phyloP scores from a whole-genome alignment of 2,797 vertebrate genomes.

The Peromyscus nudipes region DNA sequence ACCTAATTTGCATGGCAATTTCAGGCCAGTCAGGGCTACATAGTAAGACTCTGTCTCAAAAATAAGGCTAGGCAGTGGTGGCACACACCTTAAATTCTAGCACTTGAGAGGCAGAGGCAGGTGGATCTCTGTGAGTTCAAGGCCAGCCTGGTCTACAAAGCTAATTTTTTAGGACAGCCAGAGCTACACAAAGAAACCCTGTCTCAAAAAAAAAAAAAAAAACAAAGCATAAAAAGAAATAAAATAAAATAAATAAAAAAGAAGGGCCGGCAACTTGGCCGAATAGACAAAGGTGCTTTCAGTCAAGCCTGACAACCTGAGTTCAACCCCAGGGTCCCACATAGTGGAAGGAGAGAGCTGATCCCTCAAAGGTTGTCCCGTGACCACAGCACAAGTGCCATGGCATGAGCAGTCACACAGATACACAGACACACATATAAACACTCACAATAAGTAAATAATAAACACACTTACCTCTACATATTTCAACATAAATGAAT shows the following conservation, averaged over 20 bases:
- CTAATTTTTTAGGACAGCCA: neutral
- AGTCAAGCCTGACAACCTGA: neutral
- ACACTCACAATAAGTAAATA: neutral
- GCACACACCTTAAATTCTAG: neutral
- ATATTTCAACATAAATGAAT: conserved; percentile 42
- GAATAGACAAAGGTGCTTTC: neutral
- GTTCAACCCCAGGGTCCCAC: neutral
- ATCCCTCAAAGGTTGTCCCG: neutral
- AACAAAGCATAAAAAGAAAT: too few species aligned
- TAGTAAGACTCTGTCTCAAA: neutral
- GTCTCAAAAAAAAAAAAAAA: neutral
- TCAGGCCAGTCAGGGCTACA: neutral
- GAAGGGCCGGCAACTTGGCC: neutral
- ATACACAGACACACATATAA: neutral
- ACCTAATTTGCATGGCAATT: neutral
- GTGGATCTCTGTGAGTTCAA: neutral
- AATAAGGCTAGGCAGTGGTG: neutral
- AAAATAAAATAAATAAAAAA: neutral
- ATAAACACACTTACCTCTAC: neutral
- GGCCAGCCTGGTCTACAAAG: neutral
- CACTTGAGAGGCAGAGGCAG: neutral
- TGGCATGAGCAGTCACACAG: neutral
- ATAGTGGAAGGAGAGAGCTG: neutral
- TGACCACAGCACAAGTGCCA: neutral
- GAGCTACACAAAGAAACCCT: neutral